Evolutionary conservation across 2,888 invertebrate species (phyloP), one percentile per base, ranked within the genome.

Genomic region (Prosapia bicincta): DNA sequence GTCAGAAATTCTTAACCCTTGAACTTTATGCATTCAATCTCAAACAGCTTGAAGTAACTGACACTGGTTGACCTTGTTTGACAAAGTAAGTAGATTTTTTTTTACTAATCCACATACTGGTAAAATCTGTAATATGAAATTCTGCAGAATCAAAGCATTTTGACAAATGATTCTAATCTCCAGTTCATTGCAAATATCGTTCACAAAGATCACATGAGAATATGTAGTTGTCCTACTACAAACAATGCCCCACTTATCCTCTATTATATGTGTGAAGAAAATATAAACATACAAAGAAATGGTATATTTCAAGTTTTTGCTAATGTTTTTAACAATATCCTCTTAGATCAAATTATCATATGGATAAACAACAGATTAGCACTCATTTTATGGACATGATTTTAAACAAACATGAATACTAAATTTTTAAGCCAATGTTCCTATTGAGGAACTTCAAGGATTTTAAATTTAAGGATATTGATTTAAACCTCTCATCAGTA

Each of bases 341-440:
- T 71, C 65, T 54, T 71, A 28, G 65, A 71, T 71, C 54, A 71
- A 71, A 71, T 71, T 32, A 28, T 71, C 26, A 26, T 15, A 71
- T 71, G 71, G 54, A 65, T 65, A 3, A 71, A 71, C 23, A 71
- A 71, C 26, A 72, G 66, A 66, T 66, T 28, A 20, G 72, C 26
- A 72, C 30, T 66, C 30, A 66, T 72, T 20, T 66, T 23, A 66
- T 28, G 72, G 30, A 66, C 66, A n/a, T n/a, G n/a, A 15, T 23
- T n/a, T 54, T 72, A 66, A 28, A 26, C 23, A 72, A 72, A 26
- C 24, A 66, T 30, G 66, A 30, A 23, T 54, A 24, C 66, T 72
- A 24, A 72, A 72, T 66, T 30, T 28, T 24, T 72, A 66, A 32
- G 24, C 72, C 5, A 32, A 66, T 32, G 23, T 72, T 66, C 26